Evolutionary conservation across 2,797 vertebrate genomes (phyloP), one percentile per base, ranked within the genome.

Genomic region (Nyctibius grandis): DNA sequence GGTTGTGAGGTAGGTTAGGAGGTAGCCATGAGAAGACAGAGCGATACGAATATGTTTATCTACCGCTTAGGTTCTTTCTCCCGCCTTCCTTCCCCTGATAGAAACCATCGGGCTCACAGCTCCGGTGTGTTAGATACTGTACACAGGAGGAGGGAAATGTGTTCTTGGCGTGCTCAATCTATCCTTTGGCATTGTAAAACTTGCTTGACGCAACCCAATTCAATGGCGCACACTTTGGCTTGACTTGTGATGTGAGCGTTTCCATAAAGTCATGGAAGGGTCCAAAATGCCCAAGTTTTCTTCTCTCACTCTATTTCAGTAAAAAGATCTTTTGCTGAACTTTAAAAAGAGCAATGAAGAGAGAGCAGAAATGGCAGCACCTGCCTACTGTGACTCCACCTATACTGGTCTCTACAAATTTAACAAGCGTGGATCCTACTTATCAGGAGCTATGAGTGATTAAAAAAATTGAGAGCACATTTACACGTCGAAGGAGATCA

Each of bases 21-120:
- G 34, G 9, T 34, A 47, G 50, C 50, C 13, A 0, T 2, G 18
- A 7, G 33, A 31, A 26, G 45, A 33, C 0, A 1, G 31, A 33
- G 69, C 0, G 1, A 17, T 53, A 31, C 20, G 28, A 38, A 33
- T 29, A 26, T 0, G 2, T 3, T 5, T 31, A 12, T n/a, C 0
- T n/a, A 25, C 33, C 15, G 34, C 53, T 56, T 14, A 0, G 2
- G 34, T 59, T 47, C 38, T 69, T 75, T 36, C 31, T 88, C 11
- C 50, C 33, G 19, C 19, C 19, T 67, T 45, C 22, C 31, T 26
- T 34, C 21, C 42, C 14, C 31, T 0, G 2, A 0, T 9, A 47
- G 53, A 18, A 59, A 23, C 40, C 13, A 3, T 31, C 1, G 3
- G 28, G 38, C 26, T 92, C 8, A 16, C 0, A 1, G 17, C 40